A percentile compares a stretch with the other conserved stretches of the same genome.
Conservation (phyloP, 1,140 invertebrate species). For the Drosophila pallidifrons region DNA sequence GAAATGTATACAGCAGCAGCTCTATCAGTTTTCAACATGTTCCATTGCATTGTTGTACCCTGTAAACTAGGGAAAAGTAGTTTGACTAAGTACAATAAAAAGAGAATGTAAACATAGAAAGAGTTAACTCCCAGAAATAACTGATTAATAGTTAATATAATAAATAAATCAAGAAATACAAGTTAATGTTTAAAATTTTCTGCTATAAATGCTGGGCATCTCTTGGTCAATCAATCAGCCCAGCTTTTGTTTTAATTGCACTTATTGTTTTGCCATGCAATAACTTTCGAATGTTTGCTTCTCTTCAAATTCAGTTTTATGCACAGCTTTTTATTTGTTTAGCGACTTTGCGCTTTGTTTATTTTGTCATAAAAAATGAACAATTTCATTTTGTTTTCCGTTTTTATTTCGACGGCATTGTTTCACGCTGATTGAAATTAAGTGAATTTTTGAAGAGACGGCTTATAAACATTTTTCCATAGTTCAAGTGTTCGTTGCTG, state of each 20-base stretch:
- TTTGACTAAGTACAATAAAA: background rate
- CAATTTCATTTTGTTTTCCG: background rate
- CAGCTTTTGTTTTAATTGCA: conserved; percentile 21
- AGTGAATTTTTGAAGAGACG: conserved; percentile 49
- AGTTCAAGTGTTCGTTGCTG: conserved; percentile 41
- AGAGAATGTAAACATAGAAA: no score
- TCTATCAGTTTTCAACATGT: background rate
- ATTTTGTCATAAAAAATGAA: conserved; percentile 39
- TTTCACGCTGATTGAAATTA: conserved; percentile 53
- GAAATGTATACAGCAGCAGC: no score
- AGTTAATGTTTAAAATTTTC: background rate
- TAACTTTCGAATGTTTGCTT: conserved; percentile 42
- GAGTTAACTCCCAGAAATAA: no score
- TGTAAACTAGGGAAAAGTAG: background rate
- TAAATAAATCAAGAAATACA: no score
- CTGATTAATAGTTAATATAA: no score
- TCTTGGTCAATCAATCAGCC: background rate
- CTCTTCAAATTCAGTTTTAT: conserved; percentile 12
- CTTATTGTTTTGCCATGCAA: conserved; percentile 9
- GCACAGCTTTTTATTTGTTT: conserved; percentile 43
- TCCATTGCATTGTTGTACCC: background rate
- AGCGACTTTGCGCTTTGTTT: conserved; percentile 41
- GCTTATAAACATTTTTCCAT: conserved; percentile 24
- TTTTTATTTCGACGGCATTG: conserved; percentile 24
- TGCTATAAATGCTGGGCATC: background rate